phyloP scores from a whole-genome alignment of 2,797 vertebrate species.

The Myotis myotis region DNA sequence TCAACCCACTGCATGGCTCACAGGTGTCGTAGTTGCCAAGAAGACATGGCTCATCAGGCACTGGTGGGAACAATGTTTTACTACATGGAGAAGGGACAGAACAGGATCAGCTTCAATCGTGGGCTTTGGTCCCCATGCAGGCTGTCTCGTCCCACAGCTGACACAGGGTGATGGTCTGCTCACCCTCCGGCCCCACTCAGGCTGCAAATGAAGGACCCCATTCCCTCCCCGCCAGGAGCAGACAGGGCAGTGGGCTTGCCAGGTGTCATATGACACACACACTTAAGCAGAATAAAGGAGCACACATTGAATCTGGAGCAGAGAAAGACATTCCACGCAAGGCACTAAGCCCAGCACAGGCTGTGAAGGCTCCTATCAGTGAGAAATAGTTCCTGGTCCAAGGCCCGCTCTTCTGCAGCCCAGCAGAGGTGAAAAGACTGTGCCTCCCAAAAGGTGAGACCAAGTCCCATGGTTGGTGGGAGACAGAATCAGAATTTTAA shows the following conservation, averaged over 20 bases:
- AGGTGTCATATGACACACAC: rapidly evolving
- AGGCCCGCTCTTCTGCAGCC: not conserved
- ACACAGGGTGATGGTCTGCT: not conserved
- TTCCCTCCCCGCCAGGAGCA: not conserved
- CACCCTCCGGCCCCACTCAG: rapidly evolving
- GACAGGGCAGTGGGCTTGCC: not conserved
- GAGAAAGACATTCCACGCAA: not conserved
- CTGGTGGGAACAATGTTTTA: not conserved
- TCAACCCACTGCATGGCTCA: not conserved
- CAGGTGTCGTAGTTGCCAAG: not conserved
- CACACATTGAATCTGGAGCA: rapidly evolving
- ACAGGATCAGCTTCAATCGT: not conserved
- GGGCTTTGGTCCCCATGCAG: not conserved
- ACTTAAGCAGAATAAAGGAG: not conserved
- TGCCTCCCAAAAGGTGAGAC: not conserved
- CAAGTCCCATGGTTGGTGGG: not conserved
- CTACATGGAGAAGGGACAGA: not conserved
- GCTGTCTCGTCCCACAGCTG: not conserved
- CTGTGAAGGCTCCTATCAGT: not conserved
- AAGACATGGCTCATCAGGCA: not conserved
- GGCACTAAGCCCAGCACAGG: rapidly evolving
- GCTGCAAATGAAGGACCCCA: not conserved
- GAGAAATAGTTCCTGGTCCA: not conserved
- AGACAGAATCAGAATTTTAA: not conserved
- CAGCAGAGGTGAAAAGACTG: not conserved